Evolutionary conservation across 2,797 vertebrate species (phyloP).

Genomic region (Odontamblyopus rebecca): DNA sequence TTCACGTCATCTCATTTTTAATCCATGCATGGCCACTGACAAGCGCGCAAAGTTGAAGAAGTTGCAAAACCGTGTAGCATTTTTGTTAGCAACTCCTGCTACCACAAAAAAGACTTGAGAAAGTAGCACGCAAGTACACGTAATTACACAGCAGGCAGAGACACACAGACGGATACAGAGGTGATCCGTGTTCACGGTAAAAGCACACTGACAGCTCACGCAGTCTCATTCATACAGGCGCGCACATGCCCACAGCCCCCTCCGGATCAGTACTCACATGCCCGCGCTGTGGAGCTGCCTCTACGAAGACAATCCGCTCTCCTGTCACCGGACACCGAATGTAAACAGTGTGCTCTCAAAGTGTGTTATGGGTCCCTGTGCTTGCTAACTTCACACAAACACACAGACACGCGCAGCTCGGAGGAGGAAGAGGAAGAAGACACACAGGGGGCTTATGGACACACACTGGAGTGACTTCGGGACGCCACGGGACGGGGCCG

Average conservation of each 20-base stretch:
- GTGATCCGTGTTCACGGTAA: not conserved
- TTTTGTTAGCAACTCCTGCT: constrained; percentile 6
- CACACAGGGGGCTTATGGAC: constrained; percentile 33
- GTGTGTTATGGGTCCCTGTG: constrained; percentile 30
- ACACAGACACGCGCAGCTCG: constrained; percentile 17
- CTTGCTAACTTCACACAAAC: constrained; percentile 29
- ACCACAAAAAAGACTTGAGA: not conserved
- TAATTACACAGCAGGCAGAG: not conserved
- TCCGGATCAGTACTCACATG: constrained; percentile 65
- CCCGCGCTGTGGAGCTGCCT: constrained; percentile 36
- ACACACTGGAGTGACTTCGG: constrained; percentile 45
- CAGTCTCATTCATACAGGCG: not conserved
- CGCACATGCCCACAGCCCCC: constrained; percentile 7
- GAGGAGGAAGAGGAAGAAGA: constrained; percentile 29
- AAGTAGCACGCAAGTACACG: not conserved
- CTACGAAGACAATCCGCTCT: constrained; percentile 47
- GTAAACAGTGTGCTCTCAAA: constrained; percentile 46
- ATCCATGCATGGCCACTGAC: not conserved
- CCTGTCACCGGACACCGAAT: constrained; percentile 60
- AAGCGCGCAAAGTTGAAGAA: not conserved
- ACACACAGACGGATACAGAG: not conserved
- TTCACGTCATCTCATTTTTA: too few relatives aligned
- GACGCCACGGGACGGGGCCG: constrained; percentile 47
- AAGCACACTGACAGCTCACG: constrained; percentile 21
- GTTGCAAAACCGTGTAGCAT: not conserved